Evolutionary conservation across 2,797 vertebrate species (phyloP), one percentile per base, ranked within the genome.

Genomic region (Novumbra hubbsi): DNA sequence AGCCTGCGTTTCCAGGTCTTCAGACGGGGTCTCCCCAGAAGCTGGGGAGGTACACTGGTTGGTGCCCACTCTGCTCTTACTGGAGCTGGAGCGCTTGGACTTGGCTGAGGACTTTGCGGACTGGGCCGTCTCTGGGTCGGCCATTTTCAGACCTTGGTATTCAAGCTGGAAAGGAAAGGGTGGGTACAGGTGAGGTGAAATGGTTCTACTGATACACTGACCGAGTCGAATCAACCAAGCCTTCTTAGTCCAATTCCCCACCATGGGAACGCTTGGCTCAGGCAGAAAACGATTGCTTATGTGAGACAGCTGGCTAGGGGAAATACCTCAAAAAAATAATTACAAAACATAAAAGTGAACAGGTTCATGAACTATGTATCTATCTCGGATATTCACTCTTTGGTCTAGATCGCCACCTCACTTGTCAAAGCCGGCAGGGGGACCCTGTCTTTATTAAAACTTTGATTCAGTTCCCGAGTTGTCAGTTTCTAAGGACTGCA

Each of bases 331-430:
- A 86, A 90, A 90, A 68, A 66, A 60, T 88, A 90, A 89, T 88
- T 91, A 92, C 89, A 90, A 91, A 91, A 90, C 84, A 85, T 84
- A 75, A 81, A 84, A 89, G 87, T 90, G 90, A 92, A 91, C 90
- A 89, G 84, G 80, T 88, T 91, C 90, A 92, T 90, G 91, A 91
- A 91, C 88, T 90, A 91, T 93, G 92, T 88, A 91, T 92, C 89
- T 91, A 88, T 76, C 80, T 83, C 75, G 85, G 87, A 91, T 89
- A 89, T 82, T 50, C 86, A 88, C 87, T 79, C 74, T 79, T 82
- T 85, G 80, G 75, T 83, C 80, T 79, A 73, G 78, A 80, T 84
- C 71, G 78, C 80, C 85, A 85, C 74, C 87, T 87, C 81, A 84
- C 87, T 86, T 86, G 89, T 93, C 91, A 91, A 84, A 87, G 88